A percentile compares a stretch with the other conserved stretches of the same genome.
phyloP scores from a whole-genome alignment of 2,113 vertebrate genomes.

The Origma solitaria region DNA sequence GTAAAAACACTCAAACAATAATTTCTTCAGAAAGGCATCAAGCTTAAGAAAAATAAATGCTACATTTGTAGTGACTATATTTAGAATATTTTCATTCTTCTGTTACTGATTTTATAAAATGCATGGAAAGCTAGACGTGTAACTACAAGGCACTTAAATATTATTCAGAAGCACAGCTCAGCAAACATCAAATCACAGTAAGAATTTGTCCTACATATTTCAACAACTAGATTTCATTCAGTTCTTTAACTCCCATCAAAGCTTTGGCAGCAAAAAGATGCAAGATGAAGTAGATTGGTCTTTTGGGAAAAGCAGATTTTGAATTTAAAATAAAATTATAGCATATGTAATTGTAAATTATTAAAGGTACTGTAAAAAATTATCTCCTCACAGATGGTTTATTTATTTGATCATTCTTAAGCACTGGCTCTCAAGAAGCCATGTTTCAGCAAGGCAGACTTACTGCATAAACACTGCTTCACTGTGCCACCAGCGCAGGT shows the following conservation, averaged over 20 bases:
- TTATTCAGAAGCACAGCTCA: background rate
- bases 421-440: background rate
- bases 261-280: background rate
- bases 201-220: background rate
- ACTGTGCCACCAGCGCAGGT: fast-evolving
- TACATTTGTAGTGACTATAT: background rate
- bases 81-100: background rate
- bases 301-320: background rate
- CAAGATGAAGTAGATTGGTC: background rate
- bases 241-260: background rate
- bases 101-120: background rate
- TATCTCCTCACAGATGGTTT: background rate
- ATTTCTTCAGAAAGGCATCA: background rate
- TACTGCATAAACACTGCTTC: background rate
- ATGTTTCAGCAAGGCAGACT: background rate
- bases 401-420: background rate
- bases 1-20: background rate
- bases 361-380: background rate
- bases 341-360: background rate
- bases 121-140: background rate
- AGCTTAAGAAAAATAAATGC: background rate
- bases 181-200: background rate
- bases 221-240: background rate
- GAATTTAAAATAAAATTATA: background rate
- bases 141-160: background rate